These are phyloP conservation scores for Austrolebias charrua DNA, from an alignment of 2,797 vertebrate genomes.

Conservation along the genomic window DNA sequence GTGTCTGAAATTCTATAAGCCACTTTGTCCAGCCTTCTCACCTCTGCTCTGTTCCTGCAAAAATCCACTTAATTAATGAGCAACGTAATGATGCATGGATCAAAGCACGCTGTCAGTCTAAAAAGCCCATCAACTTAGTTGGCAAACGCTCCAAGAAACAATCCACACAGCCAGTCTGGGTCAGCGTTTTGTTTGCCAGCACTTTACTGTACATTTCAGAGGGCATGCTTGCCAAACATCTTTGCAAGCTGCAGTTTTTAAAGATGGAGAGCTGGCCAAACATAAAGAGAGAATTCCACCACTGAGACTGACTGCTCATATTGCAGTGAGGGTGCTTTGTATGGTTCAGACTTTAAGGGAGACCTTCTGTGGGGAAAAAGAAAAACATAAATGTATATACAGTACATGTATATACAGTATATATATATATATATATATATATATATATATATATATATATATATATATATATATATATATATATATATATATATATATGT, in stretches of 20 bases:
- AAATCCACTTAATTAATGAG: slow-evolving; percentile 42
- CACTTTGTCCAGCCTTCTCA: slow-evolving; percentile 19
- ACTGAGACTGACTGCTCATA: slow-evolving; percentile 5
- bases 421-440: too few relatives aligned
- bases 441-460: too few relatives aligned
- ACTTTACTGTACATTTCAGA: slow-evolving; percentile 15
- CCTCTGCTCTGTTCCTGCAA: slow-evolving; percentile 18
- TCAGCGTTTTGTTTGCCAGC: slow-evolving; percentile 25
- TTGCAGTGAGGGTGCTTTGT: not conserved
- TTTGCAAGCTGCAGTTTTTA: slow-evolving; percentile 27
- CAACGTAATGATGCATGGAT: slow-evolving; percentile 29
- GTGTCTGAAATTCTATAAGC: slow-evolving; percentile 14
- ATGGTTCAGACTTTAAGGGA: not conserved
- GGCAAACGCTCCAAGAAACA: slow-evolving; percentile 24
- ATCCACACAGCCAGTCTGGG: slow-evolving; percentile 23
- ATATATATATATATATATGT: too few relatives aligned
- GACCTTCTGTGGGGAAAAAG: not conserved
- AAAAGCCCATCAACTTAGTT: slow-evolving; percentile 37
- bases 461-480: too few relatives aligned
- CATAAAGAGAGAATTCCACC: slow-evolving; percentile 17
- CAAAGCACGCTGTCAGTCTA: slow-evolving; percentile 38
- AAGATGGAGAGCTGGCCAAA: slow-evolving; percentile 21
- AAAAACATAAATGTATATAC: too few relatives aligned
- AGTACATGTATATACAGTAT: too few relatives aligned
- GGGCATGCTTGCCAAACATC: slow-evolving; percentile 32